Evolutionary conservation across 2,888 invertebrate species (phyloP).

Genomic region (Heliconius hortense): DNA sequence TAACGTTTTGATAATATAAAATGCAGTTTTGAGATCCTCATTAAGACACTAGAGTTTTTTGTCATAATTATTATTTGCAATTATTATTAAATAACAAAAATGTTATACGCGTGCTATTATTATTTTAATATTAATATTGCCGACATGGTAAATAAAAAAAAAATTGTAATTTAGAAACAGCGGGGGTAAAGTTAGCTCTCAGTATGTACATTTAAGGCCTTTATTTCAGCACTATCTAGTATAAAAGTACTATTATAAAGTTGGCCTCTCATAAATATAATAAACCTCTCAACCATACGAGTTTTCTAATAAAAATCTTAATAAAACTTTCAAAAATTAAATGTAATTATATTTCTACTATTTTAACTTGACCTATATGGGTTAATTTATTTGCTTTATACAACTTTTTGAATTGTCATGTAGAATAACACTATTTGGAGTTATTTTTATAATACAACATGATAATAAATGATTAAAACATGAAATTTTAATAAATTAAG

Average conservation of each 20-base stretch:
- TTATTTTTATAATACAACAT: neutral
- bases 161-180: too few species aligned
- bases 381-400: neutral
- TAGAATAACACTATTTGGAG: neutral
- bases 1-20: too few species aligned
- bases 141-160: too few species aligned
- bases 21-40: too few species aligned
- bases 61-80: too few species aligned
- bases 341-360: neutral
- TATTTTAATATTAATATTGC: too few species aligned
- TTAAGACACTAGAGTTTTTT: too few species aligned
- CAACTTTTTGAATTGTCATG: neutral
- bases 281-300: neutral
- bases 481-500: too few species aligned
- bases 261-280: neutral
- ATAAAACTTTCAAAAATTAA: neutral
- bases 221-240: neutral
- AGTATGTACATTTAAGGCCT: neutral
- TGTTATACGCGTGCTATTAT: too few species aligned
- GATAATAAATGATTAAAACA: neutral
- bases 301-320: slow-evolving; percentile 1
- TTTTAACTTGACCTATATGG: neutral
- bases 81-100: too few species aligned
- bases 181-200: neutral
- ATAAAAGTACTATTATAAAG: neutral